Percentiles rank a stretch among this genome's conserved stretches.
Conservation (phyloP, 2,797 vertebrate genomes). For the Eurystomus glaucurus region DNA sequence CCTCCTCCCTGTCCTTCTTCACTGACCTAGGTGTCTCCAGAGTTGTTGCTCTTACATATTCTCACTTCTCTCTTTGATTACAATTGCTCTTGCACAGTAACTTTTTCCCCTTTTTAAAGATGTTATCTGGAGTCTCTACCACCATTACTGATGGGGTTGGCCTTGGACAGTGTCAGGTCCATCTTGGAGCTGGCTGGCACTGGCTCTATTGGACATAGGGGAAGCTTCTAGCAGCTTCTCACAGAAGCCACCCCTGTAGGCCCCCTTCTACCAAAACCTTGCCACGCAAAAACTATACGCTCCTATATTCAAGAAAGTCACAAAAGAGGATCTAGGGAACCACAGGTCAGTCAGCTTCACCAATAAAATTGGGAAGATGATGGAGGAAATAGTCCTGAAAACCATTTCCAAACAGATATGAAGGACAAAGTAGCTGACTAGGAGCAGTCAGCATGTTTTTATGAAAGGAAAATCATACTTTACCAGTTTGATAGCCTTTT, state of each 20-base stretch:
- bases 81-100: background rate
- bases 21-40: too few species aligned
- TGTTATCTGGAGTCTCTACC: background rate
- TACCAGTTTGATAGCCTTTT: background rate
- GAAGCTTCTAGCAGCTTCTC: background rate
- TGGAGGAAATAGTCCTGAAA: background rate
- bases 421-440: background rate
- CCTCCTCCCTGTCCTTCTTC: too few species aligned
- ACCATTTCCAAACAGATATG: background rate
- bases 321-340: background rate
- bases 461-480: background rate
- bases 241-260: too few species aligned
- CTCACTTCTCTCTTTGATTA: background rate
- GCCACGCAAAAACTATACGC: too few species aligned
- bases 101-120: background rate
- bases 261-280: background rate
- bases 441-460: background rate
- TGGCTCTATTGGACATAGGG: background rate
- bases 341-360: background rate
- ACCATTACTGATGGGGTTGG: background rate
- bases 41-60: too few species aligned
- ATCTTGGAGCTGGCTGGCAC: background rate
- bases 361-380: background rate
- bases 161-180: too few species aligned
- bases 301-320: background rate